Base-by-base conservation (phyloP, 2,113 vertebrate genomes). In the Psophia crepitans region DNA sequence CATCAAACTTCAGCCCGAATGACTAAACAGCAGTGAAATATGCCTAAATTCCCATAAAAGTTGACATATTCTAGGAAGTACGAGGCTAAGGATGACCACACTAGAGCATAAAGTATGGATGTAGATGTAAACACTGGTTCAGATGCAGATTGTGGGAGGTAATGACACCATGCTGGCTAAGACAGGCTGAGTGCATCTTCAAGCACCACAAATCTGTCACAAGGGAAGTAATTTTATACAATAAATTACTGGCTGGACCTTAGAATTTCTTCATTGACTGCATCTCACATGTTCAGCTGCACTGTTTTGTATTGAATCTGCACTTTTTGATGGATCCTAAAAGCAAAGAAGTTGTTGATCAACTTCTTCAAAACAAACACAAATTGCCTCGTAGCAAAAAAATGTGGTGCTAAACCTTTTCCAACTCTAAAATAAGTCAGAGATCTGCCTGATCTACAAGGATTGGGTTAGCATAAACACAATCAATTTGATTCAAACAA, bases 121-220 rank as follows among this genome's bases (percentile, higher is more conserved):
- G 73, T 17, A 58, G 60, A 84, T 37, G 56, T 51, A 73, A 81
- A 78, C 0, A 11, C 33, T 2, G 6, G 28, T n/a, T 75, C 56
- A 49, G 73, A 69, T 28, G 19, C 64, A 43, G 65, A 21, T 2
- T 2, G 6, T 26, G 32, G 64, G 53, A 87, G 77, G 48, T 78
- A 39, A 60, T 9, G 51, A 77, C 80, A 93, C 28, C 54, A 6
- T 1, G 2, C 11, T 35, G 46, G 37, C 39, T 79, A 28, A 46
- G 57, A 26, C 85, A 79, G 75, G n/a, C 69, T 70, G 24, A 6
- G 8, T 9, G 15, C 73, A 78, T 44, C 80, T 74, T 89, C 56
- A 76, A 91, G 63, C 54, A 66, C n/a, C 79, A 89, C 84, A 95
- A 96, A 96, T 63, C 32, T 69, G 84, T 64, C 88, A 92, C 2